phyloP scores from a whole-genome alignment of 1,140 invertebrate genomes.

The Drosophila littoralis region DNA sequence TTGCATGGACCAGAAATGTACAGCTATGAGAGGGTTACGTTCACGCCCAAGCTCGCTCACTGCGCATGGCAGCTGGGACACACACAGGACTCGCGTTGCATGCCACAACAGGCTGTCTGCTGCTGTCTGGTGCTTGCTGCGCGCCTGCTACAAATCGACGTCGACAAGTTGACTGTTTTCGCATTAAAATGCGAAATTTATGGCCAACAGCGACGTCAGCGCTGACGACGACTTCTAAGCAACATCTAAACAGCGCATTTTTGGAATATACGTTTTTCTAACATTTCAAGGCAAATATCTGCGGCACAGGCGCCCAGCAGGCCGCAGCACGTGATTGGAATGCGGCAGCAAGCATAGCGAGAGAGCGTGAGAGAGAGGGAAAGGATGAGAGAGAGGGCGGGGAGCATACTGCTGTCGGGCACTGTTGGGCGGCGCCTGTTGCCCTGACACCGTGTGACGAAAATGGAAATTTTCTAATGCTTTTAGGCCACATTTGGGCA shows the following conservation, averaged over 20 bases:
- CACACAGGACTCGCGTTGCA: constrained; percentile 13
- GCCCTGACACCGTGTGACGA: constrained; percentile 82
- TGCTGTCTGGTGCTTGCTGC: constrained; percentile 32
- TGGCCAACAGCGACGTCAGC: constrained; percentile 45
- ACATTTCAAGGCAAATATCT: constrained; percentile 83
- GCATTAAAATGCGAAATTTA: constrained; percentile 83
- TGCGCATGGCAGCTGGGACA: constrained; percentile 62
- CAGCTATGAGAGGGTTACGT: background rate
- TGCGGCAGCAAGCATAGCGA: constrained; percentile 29
- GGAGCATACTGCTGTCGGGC: too few relatives aligned
- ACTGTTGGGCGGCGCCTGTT: constrained; percentile 36
- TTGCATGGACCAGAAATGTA: constrained; percentile 18
- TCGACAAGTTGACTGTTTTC: constrained; percentile 83
- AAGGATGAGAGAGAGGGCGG: too few relatives aligned
- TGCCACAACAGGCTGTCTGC: background rate
- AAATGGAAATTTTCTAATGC: constrained; percentile 84
- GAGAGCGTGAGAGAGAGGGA: too few relatives aligned
- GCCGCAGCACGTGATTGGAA: constrained; percentile 59
- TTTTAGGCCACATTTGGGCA: constrained; percentile 34
- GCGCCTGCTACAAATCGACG: constrained; percentile 72
- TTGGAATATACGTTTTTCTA: constrained; percentile 66
- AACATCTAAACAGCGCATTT: constrained; percentile 53
- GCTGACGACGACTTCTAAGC: constrained; percentile 54
- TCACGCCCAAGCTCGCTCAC: constrained; percentile 12
- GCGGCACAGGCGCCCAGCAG: constrained; percentile 68